A percentile compares a stretch with the other conserved stretches of the same genome.
Conservation (phyloP, 2,797 vertebrate species). For the Thalassophryne amazonica region DNA sequence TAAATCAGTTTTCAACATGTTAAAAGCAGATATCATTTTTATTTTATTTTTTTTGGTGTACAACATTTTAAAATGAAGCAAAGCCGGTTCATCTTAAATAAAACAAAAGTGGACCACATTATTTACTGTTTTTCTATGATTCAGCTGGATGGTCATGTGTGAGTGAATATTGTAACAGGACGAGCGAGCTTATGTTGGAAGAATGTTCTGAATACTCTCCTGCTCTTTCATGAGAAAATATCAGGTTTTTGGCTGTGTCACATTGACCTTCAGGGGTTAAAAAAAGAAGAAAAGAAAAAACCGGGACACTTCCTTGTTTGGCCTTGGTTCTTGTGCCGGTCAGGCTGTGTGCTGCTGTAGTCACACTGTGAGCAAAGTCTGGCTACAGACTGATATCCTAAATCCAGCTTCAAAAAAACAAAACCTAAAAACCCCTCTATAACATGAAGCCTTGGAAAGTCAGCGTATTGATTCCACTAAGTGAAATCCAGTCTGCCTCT, state of each 20-base stretch:
- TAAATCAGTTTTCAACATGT: no score
- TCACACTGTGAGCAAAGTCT: neutral
- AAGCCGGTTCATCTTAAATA: no score
- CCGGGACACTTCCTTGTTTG: constrained; percentile 9
- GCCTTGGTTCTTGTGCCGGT: neutral
- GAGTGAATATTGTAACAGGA: no score
- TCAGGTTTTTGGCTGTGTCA: neutral
- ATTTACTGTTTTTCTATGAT: no score
- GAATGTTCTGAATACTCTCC: constrained; percentile 27
- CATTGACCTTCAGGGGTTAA: neutral
- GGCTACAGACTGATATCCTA: constrained; percentile 5
- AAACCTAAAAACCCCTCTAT: no score
- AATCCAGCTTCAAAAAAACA: no score
- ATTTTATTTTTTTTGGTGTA: no score
- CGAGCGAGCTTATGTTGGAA: constrained; percentile 25
- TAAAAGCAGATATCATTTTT: no score
- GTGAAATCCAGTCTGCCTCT: constrained; percentile 41
- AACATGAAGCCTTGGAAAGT: constrained; percentile 9
- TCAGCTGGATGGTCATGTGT: no score
- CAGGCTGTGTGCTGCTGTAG: neutral
- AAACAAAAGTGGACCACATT: no score
- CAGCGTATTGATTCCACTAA: constrained; percentile 45
- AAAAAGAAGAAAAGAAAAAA: no score
- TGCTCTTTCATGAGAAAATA: neutral
- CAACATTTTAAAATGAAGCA: no score